Percentiles rank a stretch among this genome's conserved stretches.
phyloP scores from a whole-genome alignment of 2,888 invertebrate genomes.

The Hecatera dysodea region DNA sequence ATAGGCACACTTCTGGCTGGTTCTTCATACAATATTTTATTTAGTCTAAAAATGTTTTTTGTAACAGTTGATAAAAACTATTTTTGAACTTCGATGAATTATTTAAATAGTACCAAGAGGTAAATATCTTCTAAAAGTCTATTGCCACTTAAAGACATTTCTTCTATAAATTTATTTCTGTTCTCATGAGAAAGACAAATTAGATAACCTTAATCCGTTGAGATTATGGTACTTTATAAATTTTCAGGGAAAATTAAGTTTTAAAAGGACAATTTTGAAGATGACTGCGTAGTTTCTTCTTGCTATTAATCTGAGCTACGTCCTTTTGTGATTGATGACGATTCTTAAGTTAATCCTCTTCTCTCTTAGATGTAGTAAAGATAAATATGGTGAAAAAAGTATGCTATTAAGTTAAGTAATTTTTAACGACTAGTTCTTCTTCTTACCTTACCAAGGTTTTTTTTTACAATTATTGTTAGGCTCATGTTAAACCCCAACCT shows the following conservation, averaged over 20 bases:
- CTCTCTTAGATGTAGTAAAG: background rate
- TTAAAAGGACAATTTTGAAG: conserved; percentile 41
- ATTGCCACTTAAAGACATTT: background rate
- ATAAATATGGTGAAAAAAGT: background rate
- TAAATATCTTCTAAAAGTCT: background rate
- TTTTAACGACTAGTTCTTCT: too few relatives aligned
- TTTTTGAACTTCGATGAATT: too few relatives aligned
- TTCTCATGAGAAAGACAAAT: conserved; percentile 30
- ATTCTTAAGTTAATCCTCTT: conserved; percentile 5
- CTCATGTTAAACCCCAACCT: too few relatives aligned
- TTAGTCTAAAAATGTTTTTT: background rate
- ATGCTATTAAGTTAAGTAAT: background rate
- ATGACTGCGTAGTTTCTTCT: conserved; percentile 38
- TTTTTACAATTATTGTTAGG: too few relatives aligned
- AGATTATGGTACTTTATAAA: conserved; percentile 52
- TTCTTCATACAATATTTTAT: too few relatives aligned
- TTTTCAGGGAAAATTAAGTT: conserved; percentile 35
- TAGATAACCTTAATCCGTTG: conserved; percentile 27
- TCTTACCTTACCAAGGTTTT: too few relatives aligned
- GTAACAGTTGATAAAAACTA: too few relatives aligned
- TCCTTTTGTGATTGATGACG: conserved; percentile 46
- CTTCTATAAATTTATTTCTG: conserved; percentile 30
- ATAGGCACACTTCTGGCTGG: too few relatives aligned
- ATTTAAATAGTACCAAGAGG: background rate
- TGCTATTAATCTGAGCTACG: conserved; percentile 37